Conservation (phyloP, 2,113 vertebrate species). For the Picathartes gymnocephalus region DNA sequence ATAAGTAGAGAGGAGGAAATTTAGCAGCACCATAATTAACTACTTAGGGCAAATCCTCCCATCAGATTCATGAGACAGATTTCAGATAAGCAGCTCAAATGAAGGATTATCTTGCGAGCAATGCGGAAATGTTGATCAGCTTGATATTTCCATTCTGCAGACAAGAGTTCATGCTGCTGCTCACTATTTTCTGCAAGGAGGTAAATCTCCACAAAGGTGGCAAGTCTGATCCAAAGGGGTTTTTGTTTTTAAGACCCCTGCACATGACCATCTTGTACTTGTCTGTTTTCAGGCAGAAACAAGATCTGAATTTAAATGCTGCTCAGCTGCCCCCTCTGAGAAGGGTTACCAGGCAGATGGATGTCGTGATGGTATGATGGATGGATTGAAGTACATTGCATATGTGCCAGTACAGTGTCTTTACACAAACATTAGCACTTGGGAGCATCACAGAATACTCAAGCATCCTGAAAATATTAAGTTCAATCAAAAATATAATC, state of each 20-base stretch:
- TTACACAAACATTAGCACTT: background rate
- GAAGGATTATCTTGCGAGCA: constrained; percentile 59
- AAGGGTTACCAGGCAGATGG: background rate
- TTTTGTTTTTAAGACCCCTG: background rate
- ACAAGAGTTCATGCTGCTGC: background rate
- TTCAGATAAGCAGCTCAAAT: constrained; percentile 65
- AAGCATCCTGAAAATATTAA: background rate
- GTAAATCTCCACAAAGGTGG: constrained; percentile 6
- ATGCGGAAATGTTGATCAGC: constrained; percentile 56
- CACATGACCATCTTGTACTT: background rate
- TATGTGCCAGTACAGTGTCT: background rate
- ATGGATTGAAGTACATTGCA: background rate
- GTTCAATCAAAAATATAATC: background rate
- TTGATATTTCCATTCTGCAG: constrained; percentile 54
- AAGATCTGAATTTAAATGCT: background rate
- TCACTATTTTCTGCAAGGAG: constrained; percentile 34
- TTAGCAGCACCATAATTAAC: constrained; percentile 54
- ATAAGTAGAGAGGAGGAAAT: constrained; percentile 21
- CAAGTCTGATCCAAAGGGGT: background rate
- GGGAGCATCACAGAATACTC: background rate
- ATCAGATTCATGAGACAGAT: constrained; percentile 51
- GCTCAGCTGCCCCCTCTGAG: background rate
- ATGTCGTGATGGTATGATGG: background rate
- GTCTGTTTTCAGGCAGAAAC: background rate
- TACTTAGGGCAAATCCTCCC: constrained; percentile 55